A percentile compares a stretch with the other conserved stretches of the same genome.
Conservation (phyloP, 2,888 invertebrate genomes). For the Meta bourneti region DNA sequence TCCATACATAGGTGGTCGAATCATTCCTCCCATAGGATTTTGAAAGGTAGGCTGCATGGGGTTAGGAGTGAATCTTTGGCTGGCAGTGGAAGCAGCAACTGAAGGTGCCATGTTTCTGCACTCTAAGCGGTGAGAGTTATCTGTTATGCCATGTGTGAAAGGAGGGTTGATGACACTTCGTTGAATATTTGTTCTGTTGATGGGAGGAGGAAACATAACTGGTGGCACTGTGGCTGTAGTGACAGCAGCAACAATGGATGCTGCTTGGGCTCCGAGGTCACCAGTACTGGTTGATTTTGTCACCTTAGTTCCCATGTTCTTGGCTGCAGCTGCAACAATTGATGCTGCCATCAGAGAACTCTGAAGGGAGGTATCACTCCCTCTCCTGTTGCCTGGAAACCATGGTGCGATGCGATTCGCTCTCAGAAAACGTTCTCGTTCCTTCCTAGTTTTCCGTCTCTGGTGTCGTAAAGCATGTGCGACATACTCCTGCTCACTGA, state of each 20-base stretch:
- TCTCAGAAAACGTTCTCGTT: constrained; percentile 68
- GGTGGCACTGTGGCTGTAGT: neutral
- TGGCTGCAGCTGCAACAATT: constrained; percentile 25
- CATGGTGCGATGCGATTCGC: constrained; percentile 72
- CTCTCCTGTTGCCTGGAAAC: constrained; percentile 69
- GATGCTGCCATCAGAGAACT: constrained; percentile 63
- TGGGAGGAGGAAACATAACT: neutral
- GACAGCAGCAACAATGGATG: neutral
- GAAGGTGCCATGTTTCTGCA: constrained; percentile 35
- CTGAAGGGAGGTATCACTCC: constrained; percentile 76
- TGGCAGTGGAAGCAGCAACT: neutral
- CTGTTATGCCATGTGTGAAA: constrained; percentile 78
- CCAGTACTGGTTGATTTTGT: constrained; percentile 77
- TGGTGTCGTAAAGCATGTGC: constrained; percentile 71
- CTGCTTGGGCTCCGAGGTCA: constrained; percentile 64
- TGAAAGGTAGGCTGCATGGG: neutral
- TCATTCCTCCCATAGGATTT: constrained; percentile 35
- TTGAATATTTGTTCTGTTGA: constrained; percentile 19
- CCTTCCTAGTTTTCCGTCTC: constrained; percentile 76
- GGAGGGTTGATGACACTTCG: constrained; percentile 56
- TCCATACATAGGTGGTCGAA: constrained; percentile 40
- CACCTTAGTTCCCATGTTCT: constrained; percentile 38
- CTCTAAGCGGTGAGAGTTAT: constrained; percentile 69
- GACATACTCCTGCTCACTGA: constrained; percentile 75
- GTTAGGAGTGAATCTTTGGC: constrained; percentile 52